These are phyloP conservation scores for Pomacea canaliculata DNA, from an alignment of 2,888 invertebrate genomes.

Conservation along the genomic window DNA sequence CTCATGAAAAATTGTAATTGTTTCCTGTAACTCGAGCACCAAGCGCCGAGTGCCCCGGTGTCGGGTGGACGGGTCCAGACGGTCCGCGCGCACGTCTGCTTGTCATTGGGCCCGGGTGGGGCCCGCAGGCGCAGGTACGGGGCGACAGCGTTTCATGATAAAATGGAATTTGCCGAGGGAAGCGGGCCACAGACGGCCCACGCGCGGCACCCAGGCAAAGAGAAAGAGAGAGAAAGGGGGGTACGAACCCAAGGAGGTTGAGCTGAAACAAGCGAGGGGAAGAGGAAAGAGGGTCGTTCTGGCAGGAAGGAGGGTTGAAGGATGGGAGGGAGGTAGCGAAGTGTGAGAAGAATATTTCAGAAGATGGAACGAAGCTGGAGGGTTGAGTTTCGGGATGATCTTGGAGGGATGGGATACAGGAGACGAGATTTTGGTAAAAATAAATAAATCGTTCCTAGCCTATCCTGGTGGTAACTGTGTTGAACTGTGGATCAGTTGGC, in stretches of 20 bases:
- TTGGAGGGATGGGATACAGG: no score
- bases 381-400: no score
- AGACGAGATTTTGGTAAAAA: no score
- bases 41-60: slow-evolving; percentile 9
- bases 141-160: slow-evolving; percentile 9
- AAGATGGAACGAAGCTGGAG: no score
- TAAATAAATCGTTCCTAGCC: no score
- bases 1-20: slow-evolving; percentile 32
- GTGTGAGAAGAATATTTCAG: no score
- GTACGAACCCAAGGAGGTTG: not conserved
- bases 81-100: slow-evolving; percentile 18
- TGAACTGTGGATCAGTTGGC: no score
- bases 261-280: not conserved
- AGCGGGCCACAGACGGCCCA: not conserved
- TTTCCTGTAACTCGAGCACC: slow-evolving; percentile 26
- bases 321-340: not conserved
- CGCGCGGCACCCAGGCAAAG: not conserved
- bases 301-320: not conserved
- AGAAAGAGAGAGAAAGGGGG: no score
- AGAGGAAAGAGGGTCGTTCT: not conserved
- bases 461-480: no score
- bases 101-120: slow-evolving; percentile 15
- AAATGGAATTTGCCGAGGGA: slow-evolving; percentile 8
- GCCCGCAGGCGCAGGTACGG: slow-evolving; percentile 11
- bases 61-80: slow-evolving; percentile 21